A percentile compares a stretch with the other conserved stretches of the same genome.
Evolutionary conservation across 1,140 invertebrate species (phyloP).

Genomic region (Ceratoteleas bidentatus): DNA sequence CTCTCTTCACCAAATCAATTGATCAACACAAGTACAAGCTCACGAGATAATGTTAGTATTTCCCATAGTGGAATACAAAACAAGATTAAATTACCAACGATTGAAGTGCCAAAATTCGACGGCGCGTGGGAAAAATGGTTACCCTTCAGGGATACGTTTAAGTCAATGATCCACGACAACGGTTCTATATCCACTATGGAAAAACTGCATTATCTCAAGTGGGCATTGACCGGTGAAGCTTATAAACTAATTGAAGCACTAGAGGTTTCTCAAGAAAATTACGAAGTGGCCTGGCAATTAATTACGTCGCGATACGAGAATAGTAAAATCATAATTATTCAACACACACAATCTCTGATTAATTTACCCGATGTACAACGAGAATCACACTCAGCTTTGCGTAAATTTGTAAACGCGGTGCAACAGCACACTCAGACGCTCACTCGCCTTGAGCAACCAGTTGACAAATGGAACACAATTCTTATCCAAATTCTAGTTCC

Average conservation of each 20-base stretch:
- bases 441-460: slow-evolving; percentile 7
- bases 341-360: slow-evolving; percentile 66
- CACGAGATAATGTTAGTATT: no score
- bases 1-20: no score
- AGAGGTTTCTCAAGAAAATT: slow-evolving; percentile 58
- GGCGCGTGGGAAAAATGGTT: slow-evolving; percentile 11
- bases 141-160: slow-evolving; percentile 31
- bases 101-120: slow-evolving; percentile 32
- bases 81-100: slow-evolving; percentile 16
- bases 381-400: slow-evolving; percentile 18
- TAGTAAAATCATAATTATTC: slow-evolving; percentile 56
- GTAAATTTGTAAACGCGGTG: slow-evolving; percentile 45
- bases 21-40: no score
- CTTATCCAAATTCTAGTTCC: slow-evolving; percentile 43
- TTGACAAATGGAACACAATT: slow-evolving; percentile 45
- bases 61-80: not conserved
- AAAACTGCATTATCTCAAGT: slow-evolving; percentile 48
- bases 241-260: not conserved
- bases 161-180: slow-evolving; percentile 31
- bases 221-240: slow-evolving; percentile 17
- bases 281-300: slow-evolving; percentile 64
- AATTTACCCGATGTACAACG: slow-evolving; percentile 29
- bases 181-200: slow-evolving; percentile 21
- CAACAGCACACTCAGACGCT: slow-evolving; percentile 24
- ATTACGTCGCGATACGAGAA: slow-evolving; percentile 67